These are phyloP conservation scores for Paracanthobrama guichenoti DNA, from an alignment of 2,113 vertebrate genomes.

Conservation along the genomic window DNA sequence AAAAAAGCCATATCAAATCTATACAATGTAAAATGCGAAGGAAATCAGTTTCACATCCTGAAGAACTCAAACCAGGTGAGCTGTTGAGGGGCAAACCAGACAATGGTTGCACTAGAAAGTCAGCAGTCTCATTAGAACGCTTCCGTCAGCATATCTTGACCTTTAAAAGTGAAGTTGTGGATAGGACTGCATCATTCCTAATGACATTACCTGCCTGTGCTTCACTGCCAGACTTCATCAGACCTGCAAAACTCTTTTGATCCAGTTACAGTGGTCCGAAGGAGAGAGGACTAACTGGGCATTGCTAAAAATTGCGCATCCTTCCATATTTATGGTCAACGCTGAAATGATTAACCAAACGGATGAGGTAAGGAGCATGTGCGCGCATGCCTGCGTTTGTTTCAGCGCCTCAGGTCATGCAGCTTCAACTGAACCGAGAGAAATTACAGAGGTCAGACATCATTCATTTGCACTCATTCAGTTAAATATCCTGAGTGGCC, in stretches of 20 bases:
- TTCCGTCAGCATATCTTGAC: neutral
- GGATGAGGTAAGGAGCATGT: neutral
- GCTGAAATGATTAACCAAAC: slow-evolving; percentile 15
- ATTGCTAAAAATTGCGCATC: neutral
- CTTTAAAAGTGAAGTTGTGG: neutral
- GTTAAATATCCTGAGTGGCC: neutral
- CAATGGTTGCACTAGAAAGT: neutral
- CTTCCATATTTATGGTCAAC: neutral
- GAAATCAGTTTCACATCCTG: neutral
- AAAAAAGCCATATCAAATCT: neutral
- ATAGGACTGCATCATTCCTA: neutral
- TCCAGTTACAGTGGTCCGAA: neutral
- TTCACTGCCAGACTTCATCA: slow-evolving; percentile 9
- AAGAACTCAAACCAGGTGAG: neutral
- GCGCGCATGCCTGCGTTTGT: neutral
- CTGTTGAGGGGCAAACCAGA: neutral
- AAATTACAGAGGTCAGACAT: slow-evolving; percentile 10
- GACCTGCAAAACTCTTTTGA: slow-evolving; percentile 12
- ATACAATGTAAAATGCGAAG: no score
- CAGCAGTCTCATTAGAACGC: neutral
- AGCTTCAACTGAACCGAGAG: neutral
- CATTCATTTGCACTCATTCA: neutral
- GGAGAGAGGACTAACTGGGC: neutral
- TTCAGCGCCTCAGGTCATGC: neutral
- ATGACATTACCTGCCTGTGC: slow-evolving; percentile 12